A percentile compares a stretch with the other conserved stretches of the same genome.
These are phyloP conservation scores for Thysanoteuthis rhombus DNA, from an alignment of 2,888 invertebrate genomes.

Conservation along the genomic window DNA sequence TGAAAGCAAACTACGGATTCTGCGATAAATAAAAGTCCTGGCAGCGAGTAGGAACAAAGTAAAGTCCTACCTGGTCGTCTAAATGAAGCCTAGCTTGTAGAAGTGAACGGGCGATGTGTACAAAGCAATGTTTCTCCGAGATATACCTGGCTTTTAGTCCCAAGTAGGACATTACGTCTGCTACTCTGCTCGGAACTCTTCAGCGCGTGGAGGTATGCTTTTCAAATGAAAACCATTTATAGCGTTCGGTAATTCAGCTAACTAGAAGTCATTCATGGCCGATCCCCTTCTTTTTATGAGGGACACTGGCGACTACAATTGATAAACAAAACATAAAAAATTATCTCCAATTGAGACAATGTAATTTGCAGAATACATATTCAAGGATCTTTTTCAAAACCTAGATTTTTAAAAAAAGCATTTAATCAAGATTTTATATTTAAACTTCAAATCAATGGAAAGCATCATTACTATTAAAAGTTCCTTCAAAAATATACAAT, in stretches of 20 bases:
- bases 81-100: background rate
- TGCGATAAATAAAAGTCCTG: background rate
- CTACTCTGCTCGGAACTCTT: constrained; percentile 14
- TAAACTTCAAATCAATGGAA: no score
- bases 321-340: no score
- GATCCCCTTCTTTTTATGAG: background rate
- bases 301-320: no score
- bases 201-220: background rate
- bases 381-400: no score
- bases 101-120: background rate
- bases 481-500: no score
- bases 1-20: background rate
- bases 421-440: no score
- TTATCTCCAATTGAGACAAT: no score
- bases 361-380: no score
- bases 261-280: background rate
- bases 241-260: background rate
- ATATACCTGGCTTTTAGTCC: constrained; percentile 21
- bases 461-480: no score
- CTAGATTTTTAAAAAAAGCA: no score
- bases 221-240: background rate
- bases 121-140: constrained; percentile 24
- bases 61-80: background rate
- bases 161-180: constrained; percentile 32
- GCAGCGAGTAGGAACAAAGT: background rate